These are phyloP conservation scores for Oenanthe melanoleuca DNA, from an alignment of 2,113 vertebrate species.

Conservation along the genomic window DNA sequence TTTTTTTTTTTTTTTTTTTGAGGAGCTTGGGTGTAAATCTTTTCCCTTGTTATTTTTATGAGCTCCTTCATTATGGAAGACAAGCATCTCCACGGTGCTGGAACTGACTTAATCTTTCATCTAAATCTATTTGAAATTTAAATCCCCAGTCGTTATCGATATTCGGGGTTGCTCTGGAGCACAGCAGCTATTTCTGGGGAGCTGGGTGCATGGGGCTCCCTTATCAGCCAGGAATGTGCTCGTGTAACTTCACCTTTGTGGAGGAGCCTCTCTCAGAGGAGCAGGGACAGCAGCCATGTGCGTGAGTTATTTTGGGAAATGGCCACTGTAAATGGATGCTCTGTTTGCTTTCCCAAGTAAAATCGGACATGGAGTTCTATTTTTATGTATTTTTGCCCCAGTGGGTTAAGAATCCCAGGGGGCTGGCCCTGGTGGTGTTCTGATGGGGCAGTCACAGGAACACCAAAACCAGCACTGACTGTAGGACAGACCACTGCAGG, in stretches of 20 bases:
- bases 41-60: constrained; percentile 2
- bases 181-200: not conserved
- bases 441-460: fast-evolving
- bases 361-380: not conserved
- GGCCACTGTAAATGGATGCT: not conserved
- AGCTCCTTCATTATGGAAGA: not conserved
- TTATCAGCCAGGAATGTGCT: not conserved
- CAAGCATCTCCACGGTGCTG: not conserved
- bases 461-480: fast-evolving
- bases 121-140: not conserved
- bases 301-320: not conserved
- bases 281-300: not conserved
- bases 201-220: not conserved
- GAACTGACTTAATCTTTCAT: not conserved
- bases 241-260: not conserved
- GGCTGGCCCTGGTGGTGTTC: not conserved
- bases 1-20: not conserved
- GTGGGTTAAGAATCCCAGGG: not conserved
- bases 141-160: not conserved
- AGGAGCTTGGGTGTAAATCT: not conserved
- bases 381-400: not conserved
- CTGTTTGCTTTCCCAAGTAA: not conserved
- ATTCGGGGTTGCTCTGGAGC: not conserved
- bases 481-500: not conserved
- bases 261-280: not conserved